Evolutionary conservation across 2,888 invertebrate genomes (phyloP).

Genomic region (Fissipunctia ypsillon): DNA sequence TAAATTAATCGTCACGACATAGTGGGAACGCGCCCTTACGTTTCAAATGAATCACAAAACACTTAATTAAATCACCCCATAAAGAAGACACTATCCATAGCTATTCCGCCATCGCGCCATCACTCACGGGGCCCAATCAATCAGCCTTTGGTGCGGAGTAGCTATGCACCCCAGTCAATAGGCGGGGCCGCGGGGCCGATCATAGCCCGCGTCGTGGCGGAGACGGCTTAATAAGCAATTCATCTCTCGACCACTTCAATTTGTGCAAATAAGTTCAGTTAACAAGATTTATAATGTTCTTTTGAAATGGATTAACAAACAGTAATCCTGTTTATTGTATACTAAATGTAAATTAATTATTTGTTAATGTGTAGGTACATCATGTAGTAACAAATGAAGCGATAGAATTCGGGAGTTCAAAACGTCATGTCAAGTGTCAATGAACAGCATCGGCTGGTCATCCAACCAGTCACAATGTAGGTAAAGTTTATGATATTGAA

Average conservation of each 20-base stretch:
- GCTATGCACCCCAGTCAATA: slow-evolving; percentile 31
- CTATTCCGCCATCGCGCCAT: slow-evolving; percentile 49
- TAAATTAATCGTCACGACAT: too few species aligned
- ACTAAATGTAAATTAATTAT: slow-evolving; percentile 8
- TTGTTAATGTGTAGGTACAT: not conserved
- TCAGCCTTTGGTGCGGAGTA: slow-evolving; percentile 48
- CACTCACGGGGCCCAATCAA: slow-evolving; percentile 59
- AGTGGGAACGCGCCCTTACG: too few species aligned
- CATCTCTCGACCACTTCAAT: slow-evolving; percentile 61
- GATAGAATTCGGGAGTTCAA: not conserved
- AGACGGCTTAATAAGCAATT: slow-evolving; percentile 61
- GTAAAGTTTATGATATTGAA: not conserved
- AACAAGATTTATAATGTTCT: slow-evolving; percentile 54
- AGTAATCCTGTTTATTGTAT: slow-evolving; percentile 26
- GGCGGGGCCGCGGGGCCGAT: slow-evolving; percentile 15
- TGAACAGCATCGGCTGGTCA: too few species aligned
- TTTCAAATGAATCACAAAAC: slow-evolving; percentile 42
- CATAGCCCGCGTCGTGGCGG: slow-evolving; percentile 14
- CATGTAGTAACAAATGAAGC: not conserved
- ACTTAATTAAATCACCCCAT: slow-evolving; percentile 38
- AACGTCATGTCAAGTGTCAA: not conserved
- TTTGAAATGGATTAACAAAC: slow-evolving; percentile 17
- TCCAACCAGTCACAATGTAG: too few species aligned
- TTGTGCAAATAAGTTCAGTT: slow-evolving; percentile 57
- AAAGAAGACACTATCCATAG: slow-evolving; percentile 40